Evolutionary conservation across 2,888 invertebrate species (phyloP), one percentile per base, ranked within the genome.

Genomic region (Diaperis boleti): DNA sequence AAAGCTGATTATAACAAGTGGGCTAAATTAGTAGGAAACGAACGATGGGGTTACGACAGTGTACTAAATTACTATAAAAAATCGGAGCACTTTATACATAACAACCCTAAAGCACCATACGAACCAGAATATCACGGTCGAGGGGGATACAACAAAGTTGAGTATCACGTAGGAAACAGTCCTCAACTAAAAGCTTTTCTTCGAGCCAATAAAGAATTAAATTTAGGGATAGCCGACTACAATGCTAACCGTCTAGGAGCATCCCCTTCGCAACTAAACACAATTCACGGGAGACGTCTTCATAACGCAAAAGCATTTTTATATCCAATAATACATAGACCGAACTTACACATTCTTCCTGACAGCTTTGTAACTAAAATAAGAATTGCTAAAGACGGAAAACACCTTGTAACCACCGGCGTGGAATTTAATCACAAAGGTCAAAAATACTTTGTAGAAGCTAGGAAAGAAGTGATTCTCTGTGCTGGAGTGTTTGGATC

Each of bases 401-500:
- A 86, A 73, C 77, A 76, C 5, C 10, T 13, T 33, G 33, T 2
- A 11, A 88, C 88, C 0, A 79, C 79, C 0, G 91, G 90, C 0
- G 89, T 92, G 0, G 86, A 89, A 74, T 91, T 90, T 71, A 72
- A 83, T 1, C 88, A 89, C 74, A 82, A 85, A 62, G 85, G 84
- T 11, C 81, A 75, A 73, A 83, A 82, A 67, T 87, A 81, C 61
- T 70, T 76, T 5, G 84, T 83, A 0, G 76, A 80, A 3, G 92
- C 91, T 2, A 84, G 83, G 4, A 90, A 88, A 67, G 94, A 92
- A 81, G 85, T 94, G 1, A 85, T 95, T 47, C 79, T 94, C 11
- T 87, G 90, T 6, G 92, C 92, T 0, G 94, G 95, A 3, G 82
- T 90, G 0, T 87, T 95, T 18, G 91, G 90, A 64, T 91, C 93